Percentiles rank a stretch among this genome's conserved stretches.
Evolutionary conservation across 2,797 vertebrate species (phyloP).

Genomic region (Acipenser ruthenus): DNA sequence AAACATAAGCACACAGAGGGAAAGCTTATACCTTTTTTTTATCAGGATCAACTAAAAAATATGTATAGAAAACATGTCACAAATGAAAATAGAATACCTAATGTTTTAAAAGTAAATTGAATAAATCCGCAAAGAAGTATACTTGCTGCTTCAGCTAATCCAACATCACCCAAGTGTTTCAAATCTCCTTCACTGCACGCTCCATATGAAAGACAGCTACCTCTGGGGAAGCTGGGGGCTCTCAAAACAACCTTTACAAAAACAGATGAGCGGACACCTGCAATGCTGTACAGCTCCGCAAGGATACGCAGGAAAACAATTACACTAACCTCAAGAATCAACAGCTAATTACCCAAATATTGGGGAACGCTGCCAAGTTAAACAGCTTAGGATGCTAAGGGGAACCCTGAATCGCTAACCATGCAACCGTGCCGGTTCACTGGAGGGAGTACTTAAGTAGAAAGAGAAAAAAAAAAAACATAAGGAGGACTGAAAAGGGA

Average conservation of each 20-base stretch:
- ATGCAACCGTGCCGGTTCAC: background rate
- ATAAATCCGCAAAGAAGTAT: background rate
- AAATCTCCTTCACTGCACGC: background rate
- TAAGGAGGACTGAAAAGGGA: slow-evolving; percentile 29
- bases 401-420: background rate
- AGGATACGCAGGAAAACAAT: slow-evolving; percentile 36
- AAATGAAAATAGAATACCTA: too few relatives aligned
- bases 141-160: background rate
- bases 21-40: too few relatives aligned
- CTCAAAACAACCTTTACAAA: background rate
- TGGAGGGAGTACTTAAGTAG: slow-evolving; percentile 11
- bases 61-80: too few relatives aligned
- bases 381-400: slow-evolving; percentile 27
- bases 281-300: background rate
- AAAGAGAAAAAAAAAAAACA: slow-evolving; percentile 28
- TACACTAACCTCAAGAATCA: slow-evolving; percentile 29
- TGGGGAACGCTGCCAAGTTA: slow-evolving; percentile 39
- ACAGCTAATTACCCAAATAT: slow-evolving; percentile 32
- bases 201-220: background rate
- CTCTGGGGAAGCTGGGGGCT: background rate
- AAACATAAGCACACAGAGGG: too few relatives aligned
- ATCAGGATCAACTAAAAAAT: too few relatives aligned
- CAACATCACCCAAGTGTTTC: background rate
- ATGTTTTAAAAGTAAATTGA: too few relatives aligned
- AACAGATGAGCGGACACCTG: background rate